Conservation (phyloP, 2,113 vertebrate genomes). For the Perognathus longimembris region DNA sequence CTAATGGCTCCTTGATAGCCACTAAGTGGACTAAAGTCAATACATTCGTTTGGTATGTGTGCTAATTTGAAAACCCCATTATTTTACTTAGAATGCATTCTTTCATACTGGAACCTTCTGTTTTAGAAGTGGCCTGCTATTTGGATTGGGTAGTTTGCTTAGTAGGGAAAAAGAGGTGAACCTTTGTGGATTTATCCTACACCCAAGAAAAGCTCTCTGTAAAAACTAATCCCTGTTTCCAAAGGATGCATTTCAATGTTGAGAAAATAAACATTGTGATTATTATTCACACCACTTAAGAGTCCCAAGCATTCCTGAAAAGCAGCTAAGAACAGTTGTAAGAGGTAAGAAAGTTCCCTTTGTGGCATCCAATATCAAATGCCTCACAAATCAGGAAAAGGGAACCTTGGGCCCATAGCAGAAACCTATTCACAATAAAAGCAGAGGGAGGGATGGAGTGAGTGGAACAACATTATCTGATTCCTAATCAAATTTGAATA, state of each 20-base stretch:
- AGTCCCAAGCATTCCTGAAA: background rate
- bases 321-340: background rate
- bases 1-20: slow-evolving; percentile 86
- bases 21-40: slow-evolving; percentile 87
- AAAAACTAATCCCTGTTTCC: background rate
- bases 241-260: background rate
- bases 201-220: background rate
- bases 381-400: slow-evolving; percentile 68
- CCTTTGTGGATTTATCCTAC: background rate
- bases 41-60: slow-evolving; percentile 82
- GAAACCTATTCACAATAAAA: background rate
- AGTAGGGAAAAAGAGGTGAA: background rate
- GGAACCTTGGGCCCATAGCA: background rate
- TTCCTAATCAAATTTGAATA: background rate
- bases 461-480: background rate
- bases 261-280: background rate
- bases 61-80: slow-evolving; percentile 85
- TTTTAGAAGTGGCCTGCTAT: slow-evolving; percentile 71
- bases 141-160: background rate
- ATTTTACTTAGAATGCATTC: slow-evolving; percentile 84
- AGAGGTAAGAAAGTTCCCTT: background rate
- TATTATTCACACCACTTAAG: background rate
- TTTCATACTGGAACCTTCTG: slow-evolving; percentile 77
- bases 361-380: slow-evolving; percentile 37
- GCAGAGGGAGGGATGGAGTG: no score